Conservation (phyloP, 1,140 invertebrate species). For the Drosophila kanapiae region DNA sequence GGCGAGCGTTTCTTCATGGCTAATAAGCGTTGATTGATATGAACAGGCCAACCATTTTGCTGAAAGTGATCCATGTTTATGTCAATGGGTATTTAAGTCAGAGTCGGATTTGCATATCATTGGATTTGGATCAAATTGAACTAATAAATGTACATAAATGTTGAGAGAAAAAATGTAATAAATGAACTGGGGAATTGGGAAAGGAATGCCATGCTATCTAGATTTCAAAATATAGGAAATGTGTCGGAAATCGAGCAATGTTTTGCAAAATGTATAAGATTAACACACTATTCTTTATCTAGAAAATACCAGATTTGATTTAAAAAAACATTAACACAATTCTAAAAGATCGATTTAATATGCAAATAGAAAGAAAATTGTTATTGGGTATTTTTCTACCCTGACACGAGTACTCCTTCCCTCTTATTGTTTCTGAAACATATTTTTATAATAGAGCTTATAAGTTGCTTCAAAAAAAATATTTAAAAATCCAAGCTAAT, state of each 20-base stretch:
- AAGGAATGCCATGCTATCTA: too few relatives aligned
- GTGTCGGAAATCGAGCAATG: not conserved
- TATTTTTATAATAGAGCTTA: not conserved
- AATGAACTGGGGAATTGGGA: too few relatives aligned
- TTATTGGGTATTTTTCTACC: not conserved
- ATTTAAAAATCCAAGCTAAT: not conserved
- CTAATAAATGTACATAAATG: conserved; percentile 56
- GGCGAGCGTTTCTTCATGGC: conserved; percentile 32
- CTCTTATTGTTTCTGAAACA: not conserved
- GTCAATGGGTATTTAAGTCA: conserved; percentile 33
- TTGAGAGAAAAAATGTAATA: conserved; percentile 52
- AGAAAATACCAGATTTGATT: not conserved
- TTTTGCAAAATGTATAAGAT: too few relatives aligned
- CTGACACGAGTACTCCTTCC: not conserved
- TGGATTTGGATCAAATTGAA: conserved; percentile 11
- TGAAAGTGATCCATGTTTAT: conserved; percentile 46
- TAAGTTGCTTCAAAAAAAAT: not conserved
- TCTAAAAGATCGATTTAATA: too few relatives aligned
- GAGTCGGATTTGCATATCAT: conserved; percentile 12
- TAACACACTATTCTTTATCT: too few relatives aligned
- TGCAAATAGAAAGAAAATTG: too few relatives aligned
- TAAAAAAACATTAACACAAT: not conserved
- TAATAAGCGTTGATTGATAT: conserved; percentile 54
- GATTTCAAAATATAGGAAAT: not conserved
- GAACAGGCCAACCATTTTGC: conserved; percentile 25